Evolutionary conservation across 2,113 vertebrate genomes (phyloP).

Genomic region (Leptocoma aspasia): DNA sequence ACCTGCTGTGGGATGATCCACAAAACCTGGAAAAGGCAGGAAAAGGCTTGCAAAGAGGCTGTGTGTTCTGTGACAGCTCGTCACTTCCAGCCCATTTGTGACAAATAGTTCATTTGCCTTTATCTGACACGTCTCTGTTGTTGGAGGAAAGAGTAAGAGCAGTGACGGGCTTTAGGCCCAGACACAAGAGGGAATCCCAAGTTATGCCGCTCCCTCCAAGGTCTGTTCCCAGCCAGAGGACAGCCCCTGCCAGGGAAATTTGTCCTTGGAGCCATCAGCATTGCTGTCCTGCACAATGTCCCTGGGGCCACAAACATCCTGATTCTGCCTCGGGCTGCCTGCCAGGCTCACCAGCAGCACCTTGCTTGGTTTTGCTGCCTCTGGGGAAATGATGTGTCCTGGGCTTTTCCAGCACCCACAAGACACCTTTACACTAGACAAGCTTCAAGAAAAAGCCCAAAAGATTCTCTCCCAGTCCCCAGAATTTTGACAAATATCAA

Average conservation of each 20-base stretch:
- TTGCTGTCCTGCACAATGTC: too few relatives aligned
- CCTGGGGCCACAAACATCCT: background rate
- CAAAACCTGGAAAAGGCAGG: conserved; percentile 75
- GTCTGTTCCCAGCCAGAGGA: background rate
- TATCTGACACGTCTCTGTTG: background rate
- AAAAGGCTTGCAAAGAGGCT: background rate
- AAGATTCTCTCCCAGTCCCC: background rate
- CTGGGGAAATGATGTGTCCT: background rate
- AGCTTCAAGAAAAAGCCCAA: background rate
- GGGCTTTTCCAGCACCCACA: background rate
- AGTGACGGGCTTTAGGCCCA: background rate
- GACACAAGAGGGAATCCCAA: background rate
- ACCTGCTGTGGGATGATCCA: conserved; percentile 86
- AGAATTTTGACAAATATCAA: background rate
- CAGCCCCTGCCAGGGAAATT: background rate
- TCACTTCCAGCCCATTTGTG: background rate
- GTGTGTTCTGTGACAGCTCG: background rate
- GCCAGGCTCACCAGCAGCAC: background rate
- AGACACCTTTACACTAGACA: background rate
- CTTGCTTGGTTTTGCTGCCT: background rate
- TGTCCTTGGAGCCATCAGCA: background rate
- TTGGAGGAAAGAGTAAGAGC: background rate
- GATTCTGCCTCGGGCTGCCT: accelerated
- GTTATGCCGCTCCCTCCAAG: background rate
- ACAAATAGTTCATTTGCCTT: too few relatives aligned